Evolutionary conservation across 2,797 vertebrate genomes (phyloP).

Genomic region (Chromobotia macracanthus): DNA sequence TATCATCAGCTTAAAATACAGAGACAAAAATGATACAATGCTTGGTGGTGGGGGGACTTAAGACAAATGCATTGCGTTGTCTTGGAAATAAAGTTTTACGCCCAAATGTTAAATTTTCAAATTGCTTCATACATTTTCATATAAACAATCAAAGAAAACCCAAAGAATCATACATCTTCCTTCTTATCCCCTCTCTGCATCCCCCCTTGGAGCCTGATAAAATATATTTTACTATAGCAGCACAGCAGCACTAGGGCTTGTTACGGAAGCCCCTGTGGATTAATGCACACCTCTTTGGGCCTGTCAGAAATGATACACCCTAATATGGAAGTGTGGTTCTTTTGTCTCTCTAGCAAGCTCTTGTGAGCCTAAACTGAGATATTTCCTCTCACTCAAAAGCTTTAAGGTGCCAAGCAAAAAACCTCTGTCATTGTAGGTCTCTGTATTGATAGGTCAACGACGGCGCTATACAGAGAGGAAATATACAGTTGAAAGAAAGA

Average conservation of each 20-base stretch:
- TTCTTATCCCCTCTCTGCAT: slow-evolving; percentile 5
- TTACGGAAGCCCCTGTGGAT: slow-evolving; percentile 34
- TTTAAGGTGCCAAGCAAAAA: slow-evolving; percentile 43
- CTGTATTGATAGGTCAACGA: slow-evolving; percentile 57
- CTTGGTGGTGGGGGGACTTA: background rate
- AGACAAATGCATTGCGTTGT: slow-evolving; percentile 18
- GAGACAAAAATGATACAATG: background rate
- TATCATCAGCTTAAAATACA: background rate
- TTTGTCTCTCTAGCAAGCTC: slow-evolving; percentile 35
- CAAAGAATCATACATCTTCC: background rate
- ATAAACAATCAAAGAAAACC: slow-evolving; percentile 12
- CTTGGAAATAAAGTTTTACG: slow-evolving; percentile 2
- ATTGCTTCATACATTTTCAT: slow-evolving; percentile 14
- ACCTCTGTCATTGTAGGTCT: slow-evolving; percentile 44
- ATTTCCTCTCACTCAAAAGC: slow-evolving; percentile 18
- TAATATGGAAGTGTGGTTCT: slow-evolving; percentile 24
- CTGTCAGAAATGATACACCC: slow-evolving; percentile 34
- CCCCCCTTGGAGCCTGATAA: slow-evolving; percentile 37
- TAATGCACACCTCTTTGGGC: slow-evolving; percentile 24
- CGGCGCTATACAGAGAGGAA: slow-evolving; percentile 31
- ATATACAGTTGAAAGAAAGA: slow-evolving; percentile 53
- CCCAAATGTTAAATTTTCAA: slow-evolving; percentile 5
- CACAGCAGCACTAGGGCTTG: slow-evolving; percentile 25
- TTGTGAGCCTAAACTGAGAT: slow-evolving; percentile 34
- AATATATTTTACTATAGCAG: slow-evolving; percentile 30